Percentiles rank a stretch among this genome's conserved stretches.
Evolutionary conservation across 2,888 invertebrate genomes (phyloP).

Genomic region (Atherix ibis): DNA sequence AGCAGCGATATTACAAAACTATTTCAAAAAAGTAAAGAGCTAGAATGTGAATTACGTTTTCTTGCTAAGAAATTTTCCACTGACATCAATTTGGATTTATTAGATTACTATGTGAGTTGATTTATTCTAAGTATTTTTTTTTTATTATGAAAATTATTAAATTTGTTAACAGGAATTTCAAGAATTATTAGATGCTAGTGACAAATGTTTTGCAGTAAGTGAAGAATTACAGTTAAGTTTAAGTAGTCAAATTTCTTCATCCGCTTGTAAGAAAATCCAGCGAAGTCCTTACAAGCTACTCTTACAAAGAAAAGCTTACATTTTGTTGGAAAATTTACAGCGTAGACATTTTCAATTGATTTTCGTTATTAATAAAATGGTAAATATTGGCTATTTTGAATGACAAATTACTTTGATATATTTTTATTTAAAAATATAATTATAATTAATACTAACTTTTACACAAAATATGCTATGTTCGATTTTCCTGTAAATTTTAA

Average conservation of each 20-base stretch:
- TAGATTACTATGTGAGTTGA: conserved; percentile 25
- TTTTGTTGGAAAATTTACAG: conserved; percentile 13
- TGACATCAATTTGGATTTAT: conserved; percentile 27
- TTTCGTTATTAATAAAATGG: conserved; percentile 27
- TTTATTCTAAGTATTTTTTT: neutral
- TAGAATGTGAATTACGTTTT: conserved; percentile 25
- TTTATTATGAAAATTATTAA: neutral
- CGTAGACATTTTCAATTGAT: conserved; percentile 22
- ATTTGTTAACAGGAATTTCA: conserved; percentile 18
- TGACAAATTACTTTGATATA: neutral
- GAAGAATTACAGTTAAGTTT: conserved; percentile 10
- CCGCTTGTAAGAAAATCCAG: conserved; percentile 23
- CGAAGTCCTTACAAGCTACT: conserved; percentile 28
- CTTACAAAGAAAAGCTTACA: conserved; percentile 14
- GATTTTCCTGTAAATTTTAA: neutral
- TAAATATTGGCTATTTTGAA: too few relatives aligned
- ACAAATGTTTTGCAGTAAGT: conserved; percentile 11
- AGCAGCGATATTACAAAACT: conserved; percentile 28
- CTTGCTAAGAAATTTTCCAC: conserved; percentile 27
- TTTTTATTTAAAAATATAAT: neutral
- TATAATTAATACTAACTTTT: neutral
- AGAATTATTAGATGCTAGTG: conserved; percentile 19
- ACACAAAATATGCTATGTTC: neutral
- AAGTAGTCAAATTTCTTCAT: conserved; percentile 8
- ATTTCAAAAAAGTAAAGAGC: conserved; percentile 24